Conservation (phyloP, 2,113 vertebrate genomes). For the Percopsis transmontana region DNA sequence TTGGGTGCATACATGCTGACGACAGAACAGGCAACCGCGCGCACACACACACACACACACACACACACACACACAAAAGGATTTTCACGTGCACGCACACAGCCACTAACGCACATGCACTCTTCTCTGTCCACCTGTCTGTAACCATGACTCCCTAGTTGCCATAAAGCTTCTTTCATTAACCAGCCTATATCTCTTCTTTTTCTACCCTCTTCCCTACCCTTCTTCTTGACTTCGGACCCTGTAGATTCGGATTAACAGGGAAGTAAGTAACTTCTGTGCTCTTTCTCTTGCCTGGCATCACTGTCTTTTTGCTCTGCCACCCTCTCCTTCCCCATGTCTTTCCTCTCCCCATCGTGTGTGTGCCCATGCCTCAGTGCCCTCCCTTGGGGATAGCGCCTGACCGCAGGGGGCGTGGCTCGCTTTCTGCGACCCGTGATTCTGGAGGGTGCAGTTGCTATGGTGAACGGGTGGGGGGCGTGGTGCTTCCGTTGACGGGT, state of each 20-base stretch:
- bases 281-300: slow-evolving; percentile 69
- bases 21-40: slow-evolving; percentile 9
- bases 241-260: slow-evolving; percentile 89
- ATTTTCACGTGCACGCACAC: slow-evolving; percentile 1
- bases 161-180: slow-evolving; percentile 74
- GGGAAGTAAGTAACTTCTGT: slow-evolving; percentile 86
- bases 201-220: slow-evolving; percentile 76
- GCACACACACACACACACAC: slow-evolving; percentile 6
- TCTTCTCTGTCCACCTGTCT: slow-evolving; percentile 49
- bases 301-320: slow-evolving; percentile 50
- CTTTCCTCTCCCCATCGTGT: slow-evolving; percentile 45
- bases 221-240: slow-evolving; percentile 80
- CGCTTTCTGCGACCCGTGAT: slow-evolving; percentile 7
- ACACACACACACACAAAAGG: neutral
- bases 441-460: slow-evolving; percentile 55
- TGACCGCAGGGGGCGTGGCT: too few species aligned
- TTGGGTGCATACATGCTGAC: slow-evolving; percentile 4
- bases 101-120: slow-evolving; percentile 20
- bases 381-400: neutral
- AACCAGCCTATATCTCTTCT: slow-evolving; percentile 81
- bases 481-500: slow-evolving; percentile 37
- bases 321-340: slow-evolving; percentile 9
- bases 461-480: slow-evolving; percentile 44
- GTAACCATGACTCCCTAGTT: slow-evolving; percentile 64
- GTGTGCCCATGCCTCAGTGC: slow-evolving; percentile 18